Evolutionary conservation across 2,888 invertebrate species (phyloP), one percentile per base, ranked within the genome.

Genomic region (Ptychoptera albimana): DNA sequence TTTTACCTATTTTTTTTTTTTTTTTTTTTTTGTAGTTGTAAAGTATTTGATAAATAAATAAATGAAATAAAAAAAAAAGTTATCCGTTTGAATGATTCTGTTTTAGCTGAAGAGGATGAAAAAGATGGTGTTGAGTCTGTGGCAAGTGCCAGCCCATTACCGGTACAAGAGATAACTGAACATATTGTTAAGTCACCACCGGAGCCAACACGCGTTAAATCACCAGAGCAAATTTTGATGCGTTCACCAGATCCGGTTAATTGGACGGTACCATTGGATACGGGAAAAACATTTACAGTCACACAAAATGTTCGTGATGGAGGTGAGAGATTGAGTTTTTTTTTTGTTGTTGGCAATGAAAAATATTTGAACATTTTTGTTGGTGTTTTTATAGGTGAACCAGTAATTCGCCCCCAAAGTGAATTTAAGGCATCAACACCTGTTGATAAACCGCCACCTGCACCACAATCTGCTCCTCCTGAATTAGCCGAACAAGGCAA

Each of bases 221-320:
- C 89, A 10, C 91, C 91, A 1, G 91, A 91, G 61, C 86, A 88
- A 64, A 84, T 88, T 67, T 78, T 88, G 61, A 86, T 89, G 81
- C 75, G 87, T 53, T 89, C 89, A 14, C 91, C 91, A 11, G 91
- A 91, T 68, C 91, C 91, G 43, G 91, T 91, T 56, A 89, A 89
- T 68, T 92, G 91, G 91, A 91, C 89, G 42, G 89, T 91, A 48
- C 89, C 91, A 44, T 72, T 91, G 58, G 91, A 92, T 67, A 91
- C 88, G 53, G 88, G 89, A 55, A 89, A 88, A 71, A 88, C 87
- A 36, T 89, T 89, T 67, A 88, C 89, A 37, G 89, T 89, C 55
- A 89, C 88, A 49, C 89, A 89, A 70, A 89, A 88, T 69, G 86
- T 89, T 56, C 80, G 82, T 58, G 79, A 79, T 67, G 79, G 80